phyloP scores from a whole-genome alignment of 2,888 invertebrate genomes.

The Drosophila anomelani region DNA sequence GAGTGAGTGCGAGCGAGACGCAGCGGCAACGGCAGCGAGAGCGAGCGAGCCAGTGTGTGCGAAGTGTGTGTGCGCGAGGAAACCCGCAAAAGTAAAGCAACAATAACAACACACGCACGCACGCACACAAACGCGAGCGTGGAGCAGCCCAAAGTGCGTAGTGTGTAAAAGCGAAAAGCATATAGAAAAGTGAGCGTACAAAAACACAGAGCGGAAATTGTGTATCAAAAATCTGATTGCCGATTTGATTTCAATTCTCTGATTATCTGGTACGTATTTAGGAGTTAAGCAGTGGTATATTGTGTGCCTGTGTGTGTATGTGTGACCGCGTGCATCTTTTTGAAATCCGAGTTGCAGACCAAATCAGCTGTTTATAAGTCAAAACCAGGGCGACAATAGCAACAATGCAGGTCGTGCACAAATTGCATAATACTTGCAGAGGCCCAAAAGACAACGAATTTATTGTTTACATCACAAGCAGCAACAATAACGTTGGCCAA shows the following conservation, averaged over 20 bases:
- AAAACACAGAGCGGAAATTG: slow-evolving; percentile 43
- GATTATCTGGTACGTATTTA: slow-evolving; percentile 37
- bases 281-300: background rate
- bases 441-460: background rate
- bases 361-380: slow-evolving; percentile 31
- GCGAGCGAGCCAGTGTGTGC: slow-evolving; percentile 56
- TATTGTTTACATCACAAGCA: background rate
- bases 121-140: slow-evolving; percentile 27
- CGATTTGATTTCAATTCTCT: slow-evolving; percentile 13
- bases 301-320: slow-evolving; percentile 4
- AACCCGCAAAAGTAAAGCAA: slow-evolving; percentile 65
- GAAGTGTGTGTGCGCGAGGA: slow-evolving; percentile 58
- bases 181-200: slow-evolving; percentile 30
- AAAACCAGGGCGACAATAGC: slow-evolving; percentile 23
- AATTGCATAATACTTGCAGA: slow-evolving; percentile 26
- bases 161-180: slow-evolving; percentile 43
- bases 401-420: slow-evolving; percentile 22
- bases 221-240: slow-evolving; percentile 53
- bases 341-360: slow-evolving; percentile 38
- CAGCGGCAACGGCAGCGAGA: slow-evolving; percentile 47
- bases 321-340: slow-evolving; percentile 46
- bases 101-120: slow-evolving; percentile 36
- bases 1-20: slow-evolving; percentile 66
- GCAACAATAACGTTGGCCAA: background rate
- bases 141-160: slow-evolving; percentile 34